Evolutionary conservation across 1,140 invertebrate genomes (phyloP).

Genomic region (Octopus bimaculoides): DNA sequence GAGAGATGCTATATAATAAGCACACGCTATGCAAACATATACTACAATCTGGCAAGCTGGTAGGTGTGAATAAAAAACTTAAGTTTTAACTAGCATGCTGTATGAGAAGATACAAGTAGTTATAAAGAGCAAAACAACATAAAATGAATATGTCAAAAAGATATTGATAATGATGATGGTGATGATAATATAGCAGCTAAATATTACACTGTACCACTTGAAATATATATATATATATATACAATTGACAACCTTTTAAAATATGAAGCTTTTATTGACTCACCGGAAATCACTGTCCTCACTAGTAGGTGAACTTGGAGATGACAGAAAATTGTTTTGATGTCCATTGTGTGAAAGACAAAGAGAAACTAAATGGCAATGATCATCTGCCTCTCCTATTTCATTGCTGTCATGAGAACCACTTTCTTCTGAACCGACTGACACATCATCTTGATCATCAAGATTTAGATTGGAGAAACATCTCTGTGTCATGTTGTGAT

Average conservation of each 20-base stretch:
- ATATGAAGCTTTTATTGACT: neutral
- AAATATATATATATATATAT: neutral
- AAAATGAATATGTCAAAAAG: too few relatives aligned
- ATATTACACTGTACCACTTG: neutral
- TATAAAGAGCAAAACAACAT: too few relatives aligned
- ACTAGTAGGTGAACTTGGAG: neutral
- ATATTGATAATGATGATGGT: too few relatives aligned
- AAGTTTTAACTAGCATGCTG: too few relatives aligned
- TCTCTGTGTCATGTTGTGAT: neutral
- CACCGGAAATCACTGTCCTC: neutral
- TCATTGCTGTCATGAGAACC: constrained; percentile 12
- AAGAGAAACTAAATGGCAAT: neutral
- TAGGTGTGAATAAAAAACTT: too few relatives aligned
- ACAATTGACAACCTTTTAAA: neutral
- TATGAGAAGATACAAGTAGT: too few relatives aligned
- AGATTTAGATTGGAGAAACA: neutral
- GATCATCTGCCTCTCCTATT: neutral
- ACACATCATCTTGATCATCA: neutral
- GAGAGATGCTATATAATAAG: too few relatives aligned
- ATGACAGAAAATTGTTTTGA: too few relatives aligned
- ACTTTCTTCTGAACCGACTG: constrained; percentile 7
- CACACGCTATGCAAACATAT: too few relatives aligned
- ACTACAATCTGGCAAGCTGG: too few relatives aligned
- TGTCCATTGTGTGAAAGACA: too few relatives aligned
- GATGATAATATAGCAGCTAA: too few relatives aligned